Percentiles rank a stretch among this genome's conserved stretches.
phyloP scores from a whole-genome alignment of 1,140 invertebrate genomes.

The Drosophila nikananu region DNA sequence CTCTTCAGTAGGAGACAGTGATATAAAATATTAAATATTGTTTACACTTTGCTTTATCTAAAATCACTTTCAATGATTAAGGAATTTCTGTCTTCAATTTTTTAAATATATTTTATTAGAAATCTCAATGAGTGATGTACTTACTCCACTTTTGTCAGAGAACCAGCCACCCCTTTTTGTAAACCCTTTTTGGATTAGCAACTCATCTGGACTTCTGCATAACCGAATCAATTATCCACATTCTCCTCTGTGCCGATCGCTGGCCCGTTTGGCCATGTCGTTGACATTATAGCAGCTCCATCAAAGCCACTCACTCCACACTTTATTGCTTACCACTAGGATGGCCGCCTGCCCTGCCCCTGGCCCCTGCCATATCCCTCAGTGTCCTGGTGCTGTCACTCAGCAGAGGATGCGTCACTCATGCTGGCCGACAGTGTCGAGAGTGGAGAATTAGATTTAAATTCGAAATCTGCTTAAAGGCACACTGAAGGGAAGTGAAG shows the following conservation, averaged over 20 bases:
- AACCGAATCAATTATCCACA: slow-evolving; percentile 42
- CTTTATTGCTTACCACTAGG: slow-evolving; percentile 41
- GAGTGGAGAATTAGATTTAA: slow-evolving; percentile 79
- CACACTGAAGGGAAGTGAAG: slow-evolving; percentile 17
- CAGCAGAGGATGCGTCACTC: slow-evolving; percentile 70
- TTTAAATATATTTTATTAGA: background rate
- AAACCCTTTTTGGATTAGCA: slow-evolving; percentile 25
- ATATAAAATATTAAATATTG: background rate
- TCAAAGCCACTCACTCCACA: slow-evolving; percentile 46
- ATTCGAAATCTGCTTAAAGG: slow-evolving; percentile 70
- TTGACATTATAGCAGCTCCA: slow-evolving; percentile 64
- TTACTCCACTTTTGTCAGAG: too few species aligned
- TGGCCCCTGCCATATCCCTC: slow-evolving; percentile 4
- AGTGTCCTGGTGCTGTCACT: slow-evolving; percentile 56
- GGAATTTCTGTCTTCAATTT: background rate
- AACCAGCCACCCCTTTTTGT: background rate
- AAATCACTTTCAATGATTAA: background rate
- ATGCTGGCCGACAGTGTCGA: slow-evolving; percentile 69
- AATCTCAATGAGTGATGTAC: too few species aligned
- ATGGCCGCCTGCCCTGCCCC: slow-evolving; percentile 12
- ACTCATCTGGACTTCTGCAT: slow-evolving; percentile 31
- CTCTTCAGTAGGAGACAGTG: too few species aligned
- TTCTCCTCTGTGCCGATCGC: slow-evolving; percentile 9
- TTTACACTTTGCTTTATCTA: background rate
- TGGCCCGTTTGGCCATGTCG: slow-evolving; percentile 33